Evolutionary conservation across 2,888 invertebrate genomes (phyloP).

Genomic region (Ypsolopha sequella): DNA sequence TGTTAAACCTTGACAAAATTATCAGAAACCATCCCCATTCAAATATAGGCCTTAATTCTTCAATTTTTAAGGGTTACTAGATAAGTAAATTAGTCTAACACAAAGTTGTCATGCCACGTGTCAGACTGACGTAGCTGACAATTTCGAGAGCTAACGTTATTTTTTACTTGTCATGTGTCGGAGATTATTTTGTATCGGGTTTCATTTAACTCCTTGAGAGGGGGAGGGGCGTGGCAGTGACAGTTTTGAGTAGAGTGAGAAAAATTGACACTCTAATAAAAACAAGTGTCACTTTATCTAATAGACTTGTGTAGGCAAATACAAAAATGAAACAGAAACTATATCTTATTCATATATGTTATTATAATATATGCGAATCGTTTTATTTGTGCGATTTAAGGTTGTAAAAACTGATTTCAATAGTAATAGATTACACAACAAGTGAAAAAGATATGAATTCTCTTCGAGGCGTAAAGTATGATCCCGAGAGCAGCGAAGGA

Average conservation of each 20-base stretch:
- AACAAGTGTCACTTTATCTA: no score
- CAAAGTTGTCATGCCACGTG: conserved; percentile 17
- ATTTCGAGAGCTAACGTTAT: conserved; percentile 17
- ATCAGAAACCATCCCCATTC: background rate
- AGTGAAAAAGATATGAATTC: no score
- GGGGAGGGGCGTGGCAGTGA: background rate
- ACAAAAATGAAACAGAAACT: no score
- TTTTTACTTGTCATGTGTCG: conserved; percentile 16
- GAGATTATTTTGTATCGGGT: conserved; percentile 9
- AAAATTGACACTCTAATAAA: background rate
- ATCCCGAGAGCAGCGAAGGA: no score
- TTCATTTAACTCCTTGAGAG: background rate
- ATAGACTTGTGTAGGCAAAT: no score
- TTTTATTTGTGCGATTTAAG: no score
- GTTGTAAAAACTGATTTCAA: no score
- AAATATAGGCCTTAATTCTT: background rate
- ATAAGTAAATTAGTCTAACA: background rate
- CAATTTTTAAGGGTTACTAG: background rate
- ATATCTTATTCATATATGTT: no score
- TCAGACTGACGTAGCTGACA: conserved; percentile 27
- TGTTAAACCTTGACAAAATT: background rate
- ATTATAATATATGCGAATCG: no score
- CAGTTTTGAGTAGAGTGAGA: background rate
- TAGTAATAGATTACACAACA: no score
- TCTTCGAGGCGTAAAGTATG: no score